Conservation (phyloP, 2,113 vertebrate genomes). For the Hystrix brachyura region DNA sequence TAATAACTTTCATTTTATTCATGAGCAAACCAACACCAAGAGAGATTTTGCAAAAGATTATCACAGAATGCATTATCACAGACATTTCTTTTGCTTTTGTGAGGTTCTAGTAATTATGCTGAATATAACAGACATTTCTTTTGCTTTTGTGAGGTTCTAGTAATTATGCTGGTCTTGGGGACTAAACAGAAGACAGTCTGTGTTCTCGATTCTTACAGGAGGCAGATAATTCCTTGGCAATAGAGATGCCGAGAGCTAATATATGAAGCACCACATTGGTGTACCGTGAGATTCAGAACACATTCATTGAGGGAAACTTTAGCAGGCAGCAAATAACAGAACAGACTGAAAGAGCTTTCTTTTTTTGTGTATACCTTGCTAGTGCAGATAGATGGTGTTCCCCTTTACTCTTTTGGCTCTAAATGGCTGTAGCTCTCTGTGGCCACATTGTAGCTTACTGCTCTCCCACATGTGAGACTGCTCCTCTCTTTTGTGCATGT, state of each 20-base stretch:
- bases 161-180: background rate
- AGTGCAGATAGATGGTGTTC: background rate
- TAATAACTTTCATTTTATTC: conserved; percentile 67
- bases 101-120: background rate
- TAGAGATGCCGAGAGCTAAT: background rate
- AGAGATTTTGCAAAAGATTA: background rate
- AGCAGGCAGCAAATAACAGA: background rate
- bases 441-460: background rate
- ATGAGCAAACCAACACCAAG: background rate
- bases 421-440: background rate
- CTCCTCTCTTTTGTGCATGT: background rate
- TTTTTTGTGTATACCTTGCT: background rate
- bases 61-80: background rate
- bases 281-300: background rate
- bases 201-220: background rate
- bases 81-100: background rate
- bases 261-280: background rate
- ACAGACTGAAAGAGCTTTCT: background rate
- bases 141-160: background rate
- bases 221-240: background rate
- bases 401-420: background rate
- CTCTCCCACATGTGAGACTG: background rate
- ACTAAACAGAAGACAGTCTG: background rate
- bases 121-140: background rate
- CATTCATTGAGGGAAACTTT: background rate